phyloP scores from a whole-genome alignment of 2,888 invertebrate genomes.

The Tortricodes alternella region DNA sequence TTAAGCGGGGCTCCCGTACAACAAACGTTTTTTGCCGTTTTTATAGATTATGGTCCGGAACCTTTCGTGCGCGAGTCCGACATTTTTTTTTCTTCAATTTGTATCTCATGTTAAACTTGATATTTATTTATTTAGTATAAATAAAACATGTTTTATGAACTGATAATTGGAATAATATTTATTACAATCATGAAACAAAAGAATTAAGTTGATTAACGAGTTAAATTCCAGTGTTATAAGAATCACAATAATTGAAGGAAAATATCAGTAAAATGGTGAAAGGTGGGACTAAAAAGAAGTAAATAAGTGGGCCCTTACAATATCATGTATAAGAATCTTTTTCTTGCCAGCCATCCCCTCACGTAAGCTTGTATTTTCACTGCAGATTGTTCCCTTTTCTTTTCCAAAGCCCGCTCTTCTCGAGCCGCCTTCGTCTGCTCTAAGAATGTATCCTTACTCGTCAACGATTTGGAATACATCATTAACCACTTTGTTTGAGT shows the following conservation, averaged over 20 bases:
- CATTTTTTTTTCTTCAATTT: too few species aligned
- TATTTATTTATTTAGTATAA: too few species aligned
- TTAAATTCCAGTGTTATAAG: too few species aligned
- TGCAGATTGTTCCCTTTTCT: slow-evolving; percentile 89
- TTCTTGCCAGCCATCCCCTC: slow-evolving; percentile 88
- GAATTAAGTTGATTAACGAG: too few species aligned
- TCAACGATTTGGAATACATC: slow-evolving; percentile 71
- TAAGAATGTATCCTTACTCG: slow-evolving; percentile 90
- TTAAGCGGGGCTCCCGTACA: too few species aligned
- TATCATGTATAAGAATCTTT: slow-evolving; percentile 84
- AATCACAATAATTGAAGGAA: not conserved
- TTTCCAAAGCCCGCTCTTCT: slow-evolving; percentile 93
- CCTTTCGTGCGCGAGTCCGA: too few species aligned
- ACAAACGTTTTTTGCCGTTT: too few species aligned
- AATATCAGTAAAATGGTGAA: not conserved
- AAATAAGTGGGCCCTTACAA: slow-evolving; percentile 83
- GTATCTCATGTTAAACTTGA: too few species aligned
- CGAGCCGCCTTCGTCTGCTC: slow-evolving; percentile 95
- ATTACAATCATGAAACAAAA: too few species aligned
- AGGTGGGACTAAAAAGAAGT: slow-evolving; percentile 1
- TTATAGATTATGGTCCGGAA: too few species aligned
- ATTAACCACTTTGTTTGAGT: slow-evolving; percentile 43
- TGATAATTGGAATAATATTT: too few species aligned
- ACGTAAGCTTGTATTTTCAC: slow-evolving; percentile 88
- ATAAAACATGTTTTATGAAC: too few species aligned